Evolutionary conservation across 2,797 vertebrate genomes (phyloP), one percentile per base, ranked within the genome.

Genomic region (Natrix natrix): DNA sequence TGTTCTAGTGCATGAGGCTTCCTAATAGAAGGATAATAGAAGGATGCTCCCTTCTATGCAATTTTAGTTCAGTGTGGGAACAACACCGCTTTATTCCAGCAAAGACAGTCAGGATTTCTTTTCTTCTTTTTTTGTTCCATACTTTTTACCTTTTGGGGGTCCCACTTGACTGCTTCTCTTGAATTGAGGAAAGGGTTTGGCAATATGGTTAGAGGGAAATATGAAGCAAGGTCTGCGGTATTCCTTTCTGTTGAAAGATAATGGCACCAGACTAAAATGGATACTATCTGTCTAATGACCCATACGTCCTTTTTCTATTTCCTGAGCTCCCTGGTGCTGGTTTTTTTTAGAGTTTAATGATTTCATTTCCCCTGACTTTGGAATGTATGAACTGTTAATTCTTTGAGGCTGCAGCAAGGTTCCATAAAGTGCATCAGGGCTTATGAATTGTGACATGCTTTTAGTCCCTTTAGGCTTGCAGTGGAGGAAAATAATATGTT

Each of bases 271-370:
- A 55, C 83, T 61, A 74, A 78, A 86, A 74, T 83, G 56, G 92
- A 90, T 92, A 43, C 90, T 90, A 88, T 87, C 91, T 94, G 22
- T 78, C 43, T 94, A 92, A 92, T 90, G 91, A 94, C 78, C 89
- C 56, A 1, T 90, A 56, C n/a, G 56, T 48, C 88, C 92, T 91
- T 88, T 88, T 88, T 92, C 92, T 94, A 94, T 92, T 92, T 94
- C 86, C 88, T 93, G 91, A 92, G 86, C 78, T 90, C 63, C 74
- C 55, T 66, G 78, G 52, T 55, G 56, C 56, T 87, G 52, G 32
- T 37, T 37, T 13, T 78, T 90, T 14, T 92, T 74, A 87, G 63
- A 55, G 61, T 92, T 88, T 92, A 90, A 90, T 88, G 83, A 55
- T 24, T 92, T 92, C 28, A 88, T 92, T 20, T 20, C 69, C 28